Evolutionary conservation across 2,888 invertebrate species (phyloP), one percentile per base, ranked within the genome.

Genomic region (Allygus modestus): DNA sequence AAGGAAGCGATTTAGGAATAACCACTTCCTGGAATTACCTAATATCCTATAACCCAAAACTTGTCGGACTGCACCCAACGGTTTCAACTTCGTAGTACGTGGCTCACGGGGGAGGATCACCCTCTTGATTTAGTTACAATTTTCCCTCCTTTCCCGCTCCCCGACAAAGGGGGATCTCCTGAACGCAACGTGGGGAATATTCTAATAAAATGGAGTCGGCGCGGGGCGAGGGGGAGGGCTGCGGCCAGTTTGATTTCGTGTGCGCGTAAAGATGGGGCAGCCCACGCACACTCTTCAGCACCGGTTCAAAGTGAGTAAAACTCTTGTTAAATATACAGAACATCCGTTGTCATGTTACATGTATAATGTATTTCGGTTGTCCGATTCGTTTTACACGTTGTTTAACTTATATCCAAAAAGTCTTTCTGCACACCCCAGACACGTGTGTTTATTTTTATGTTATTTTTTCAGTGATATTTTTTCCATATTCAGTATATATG

Each of bases 261-360:
- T 81, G 61, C 41, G 79, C 81, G 69, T 28, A 73, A 33, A 81
- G 43, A 75, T 89, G 88, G 88, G 88, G 87, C 88, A 88, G 54
- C 87, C 88, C 46, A 88, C 90, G 28, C 89, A 89, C 73, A 90
- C 91, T 33, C 88, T 90, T 81, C 90, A 90, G 86, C 90, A 90
- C 87, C 90, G 90, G 82, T 90, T 90, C 86, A 90, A 90, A 86
- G 91, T 91, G 89, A 91, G 90, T 82, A 58, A 69, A n/a, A 7
- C 2, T 31, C 4, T 37, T 37, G 37, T n/a, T n/a, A n/a, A n/a
- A n/a, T n/a, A n/a, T n/a, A n/a, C n/a, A n/a, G n/a, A n/a, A n/a
- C n/a, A n/a, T n/a, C n/a, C n/a, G n/a, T n/a, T n/a, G n/a, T 54
- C n/a, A 20, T 54, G 5, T 41, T 11, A 41, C n/a, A 41, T 41